Conservation (phyloP, 2,888 invertebrate species). For the Drosophila sordidula region DNA sequence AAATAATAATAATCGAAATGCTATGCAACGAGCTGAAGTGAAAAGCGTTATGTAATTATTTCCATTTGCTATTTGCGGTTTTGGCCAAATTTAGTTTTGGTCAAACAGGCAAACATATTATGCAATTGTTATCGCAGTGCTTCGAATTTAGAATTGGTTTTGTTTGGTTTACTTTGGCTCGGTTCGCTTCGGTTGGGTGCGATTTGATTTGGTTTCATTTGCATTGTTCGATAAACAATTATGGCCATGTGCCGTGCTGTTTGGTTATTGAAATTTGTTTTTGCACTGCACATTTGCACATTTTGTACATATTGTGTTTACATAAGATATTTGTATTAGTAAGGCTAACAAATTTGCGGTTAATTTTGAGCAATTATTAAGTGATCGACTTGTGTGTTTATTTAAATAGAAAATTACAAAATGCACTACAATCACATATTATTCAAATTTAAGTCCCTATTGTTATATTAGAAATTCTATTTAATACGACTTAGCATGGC, state of each 20-base stretch:
- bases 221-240: slow-evolving; percentile 59
- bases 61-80: slow-evolving; percentile 63
- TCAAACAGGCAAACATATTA: slow-evolving; percentile 36
- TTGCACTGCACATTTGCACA: slow-evolving; percentile 20
- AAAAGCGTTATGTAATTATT: slow-evolving; percentile 36
- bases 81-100: slow-evolving; percentile 49
- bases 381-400: slow-evolving; percentile 16
- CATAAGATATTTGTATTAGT: slow-evolving; percentile 38
- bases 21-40: slow-evolving; percentile 7
- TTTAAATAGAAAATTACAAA: slow-evolving; percentile 13
- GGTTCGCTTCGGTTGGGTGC: slow-evolving; percentile 9
- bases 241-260: slow-evolving; percentile 36
- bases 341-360: slow-evolving; percentile 40
- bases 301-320: slow-evolving; percentile 25
- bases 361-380: slow-evolving; percentile 43
- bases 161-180: slow-evolving; percentile 15
- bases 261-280: slow-evolving; percentile 50
- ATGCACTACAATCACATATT: background rate
- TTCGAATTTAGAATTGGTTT: slow-evolving; percentile 25
- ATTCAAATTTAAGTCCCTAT: background rate
- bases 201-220: slow-evolving; percentile 24
- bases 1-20: slow-evolving; percentile 3
- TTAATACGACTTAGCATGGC: background rate
- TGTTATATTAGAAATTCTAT: background rate
- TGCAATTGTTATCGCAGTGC: slow-evolving; percentile 27